Conservation (phyloP, 2,888 invertebrate genomes). For the Brachypalpus laphriformis region DNA sequence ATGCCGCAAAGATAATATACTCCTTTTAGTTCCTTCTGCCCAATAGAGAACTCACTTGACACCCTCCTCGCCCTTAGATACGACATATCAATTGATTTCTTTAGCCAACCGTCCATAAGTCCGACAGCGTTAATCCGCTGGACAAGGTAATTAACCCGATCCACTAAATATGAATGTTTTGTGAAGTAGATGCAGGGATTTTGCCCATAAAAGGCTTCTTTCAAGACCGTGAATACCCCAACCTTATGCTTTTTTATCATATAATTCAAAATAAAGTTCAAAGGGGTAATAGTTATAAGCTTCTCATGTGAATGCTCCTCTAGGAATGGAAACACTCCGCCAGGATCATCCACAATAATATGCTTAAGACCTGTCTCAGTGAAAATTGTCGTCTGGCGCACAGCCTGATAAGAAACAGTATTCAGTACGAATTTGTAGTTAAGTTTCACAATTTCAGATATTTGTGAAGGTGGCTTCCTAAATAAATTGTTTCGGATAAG, state of each 20-base stretch:
- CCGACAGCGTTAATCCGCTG: constrained; percentile 76
- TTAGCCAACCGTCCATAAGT: constrained; percentile 75
- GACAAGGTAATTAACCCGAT: constrained; percentile 76
- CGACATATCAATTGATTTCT: constrained; percentile 16
- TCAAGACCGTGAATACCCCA: constrained; percentile 23
- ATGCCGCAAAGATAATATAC: constrained; percentile 29
- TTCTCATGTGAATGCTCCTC: constrained; percentile 40
- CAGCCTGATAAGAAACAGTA: constrained; percentile 61
- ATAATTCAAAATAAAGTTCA: constrained; percentile 70
- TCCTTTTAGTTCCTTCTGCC: constrained; percentile 15
- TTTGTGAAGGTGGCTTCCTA: constrained; percentile 69
- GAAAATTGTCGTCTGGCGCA: constrained; percentile 60
- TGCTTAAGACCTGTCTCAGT: constrained; percentile 15
- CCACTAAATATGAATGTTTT: constrained; percentile 77
- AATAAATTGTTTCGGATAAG: constrained; percentile 75
- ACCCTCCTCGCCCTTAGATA: neutral
- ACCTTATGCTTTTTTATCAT: constrained; percentile 22
- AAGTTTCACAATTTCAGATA: constrained; percentile 66
- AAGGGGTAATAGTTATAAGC: constrained; percentile 63
- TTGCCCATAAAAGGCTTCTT: constrained; percentile 4
- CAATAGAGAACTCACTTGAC: neutral
- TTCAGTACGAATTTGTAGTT: constrained; percentile 74
- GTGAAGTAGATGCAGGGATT: constrained; percentile 74
- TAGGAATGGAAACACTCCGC: constrained; percentile 55
- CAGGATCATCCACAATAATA: constrained; percentile 51